Base-by-base conservation (phyloP, 2,888 invertebrate genomes). In the Meandrusa payeni region DNA sequence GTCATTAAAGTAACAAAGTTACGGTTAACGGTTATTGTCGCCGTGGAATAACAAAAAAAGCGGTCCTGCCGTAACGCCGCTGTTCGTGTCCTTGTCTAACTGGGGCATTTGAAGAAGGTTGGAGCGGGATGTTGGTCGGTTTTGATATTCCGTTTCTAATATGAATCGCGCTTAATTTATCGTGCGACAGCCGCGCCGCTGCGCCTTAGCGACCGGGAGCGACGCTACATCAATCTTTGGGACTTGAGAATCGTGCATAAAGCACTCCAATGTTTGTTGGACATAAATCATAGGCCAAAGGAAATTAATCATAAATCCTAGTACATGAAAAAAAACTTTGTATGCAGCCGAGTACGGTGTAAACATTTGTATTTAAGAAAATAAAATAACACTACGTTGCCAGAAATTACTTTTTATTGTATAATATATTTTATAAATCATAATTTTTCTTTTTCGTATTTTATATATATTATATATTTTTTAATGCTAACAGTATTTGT, bases 91-190 rank as follows among this genome's bases (percentile, higher is more conserved):
- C 73, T 75, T 73, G 67, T 85, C 77, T 61, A 57, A 47, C 76
- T 41, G 57, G 64, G 64, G 69, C 55, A 47, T 53, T 48, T 31
- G 51, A 1, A 41, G 53, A 56, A 63, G 57, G 77, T 69, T 64
- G 50, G 75, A 85, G 74, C 59, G 64, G 72, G 80, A 80, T 68
- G 68, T 67, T 60, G 51, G 63, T 63, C 54, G 54, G 71, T 76
- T 78, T 77, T 69, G 74, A 74, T 71, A 70, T 74, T 62, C 66
- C 60, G 64, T 75, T 64, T 69, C 68, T 76, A 79, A 79, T 76
- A 76, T 69, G 76, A 79, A 76, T 76, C 68, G 70, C 68, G 76
- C 78, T 79, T 85, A 86, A 86, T 86, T 86, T 85, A 86, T 85
- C 61, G 79, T 71, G 74, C 75, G 79, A 85, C 85, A 85, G 82